Conservation (phyloP, 2,888 invertebrate species). For the Cephus pulcher region DNA sequence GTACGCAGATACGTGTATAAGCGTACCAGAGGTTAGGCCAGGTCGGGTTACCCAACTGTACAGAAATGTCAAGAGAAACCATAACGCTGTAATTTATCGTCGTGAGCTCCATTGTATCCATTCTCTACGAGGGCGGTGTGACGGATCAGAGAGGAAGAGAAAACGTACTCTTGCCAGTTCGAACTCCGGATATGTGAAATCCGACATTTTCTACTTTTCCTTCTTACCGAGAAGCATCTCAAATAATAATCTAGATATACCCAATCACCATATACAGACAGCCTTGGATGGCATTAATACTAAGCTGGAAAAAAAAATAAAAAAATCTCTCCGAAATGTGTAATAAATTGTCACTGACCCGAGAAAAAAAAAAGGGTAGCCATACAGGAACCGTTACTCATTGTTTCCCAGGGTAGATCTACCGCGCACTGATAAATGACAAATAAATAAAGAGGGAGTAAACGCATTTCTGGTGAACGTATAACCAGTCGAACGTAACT, state of each 20-base stretch:
- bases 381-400: background rate
- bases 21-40: constrained; percentile 60
- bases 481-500: background rate
- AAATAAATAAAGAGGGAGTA: constrained; percentile 44
- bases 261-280: too few species aligned
- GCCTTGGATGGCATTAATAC: background rate
- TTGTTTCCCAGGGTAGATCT: background rate
- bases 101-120: constrained; percentile 55
- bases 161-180: constrained; percentile 19
- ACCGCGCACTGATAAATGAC: constrained; percentile 37
- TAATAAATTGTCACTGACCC: background rate
- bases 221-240: background rate
- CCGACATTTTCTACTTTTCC: background rate
- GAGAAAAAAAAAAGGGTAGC: background rate
- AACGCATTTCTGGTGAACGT: constrained; percentile 43
- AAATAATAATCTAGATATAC: background rate
- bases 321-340: background rate
- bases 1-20: constrained; percentile 33
- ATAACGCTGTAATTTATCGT: constrained; percentile 66
- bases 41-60: constrained; percentile 62
- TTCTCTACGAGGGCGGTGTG: constrained; percentile 60
- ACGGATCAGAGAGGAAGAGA: constrained; percentile 55
- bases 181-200: background rate
- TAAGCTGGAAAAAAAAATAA: background rate
- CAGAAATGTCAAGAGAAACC: constrained; percentile 62